These are phyloP conservation scores for Cryptops parisi DNA, from an alignment of 2,888 invertebrate species.

Conservation along the genomic window DNA sequence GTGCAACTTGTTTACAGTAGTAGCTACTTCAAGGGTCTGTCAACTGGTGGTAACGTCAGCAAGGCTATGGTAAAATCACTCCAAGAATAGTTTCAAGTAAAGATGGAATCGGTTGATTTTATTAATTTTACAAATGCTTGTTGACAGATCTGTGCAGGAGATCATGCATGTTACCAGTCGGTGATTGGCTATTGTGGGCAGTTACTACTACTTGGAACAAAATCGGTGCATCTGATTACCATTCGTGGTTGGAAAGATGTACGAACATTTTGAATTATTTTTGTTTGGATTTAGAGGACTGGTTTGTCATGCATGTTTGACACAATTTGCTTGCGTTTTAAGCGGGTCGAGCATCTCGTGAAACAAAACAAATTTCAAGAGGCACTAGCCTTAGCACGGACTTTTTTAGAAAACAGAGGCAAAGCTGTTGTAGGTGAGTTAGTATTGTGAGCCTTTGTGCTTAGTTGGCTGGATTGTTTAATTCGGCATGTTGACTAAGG, in stretches of 20 bases:
- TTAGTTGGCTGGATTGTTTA: no score
- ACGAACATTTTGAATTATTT: neutral
- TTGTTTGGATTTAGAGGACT: no score
- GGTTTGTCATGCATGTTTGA: no score
- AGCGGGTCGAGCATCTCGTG: neutral
- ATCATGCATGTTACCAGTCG: conserved; percentile 9
- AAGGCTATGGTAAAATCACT: conserved; percentile 45
- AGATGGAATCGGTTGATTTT: neutral
- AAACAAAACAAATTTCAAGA: conserved; percentile 1
- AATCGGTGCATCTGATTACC: conserved; percentile 8
- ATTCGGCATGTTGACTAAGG: no score
- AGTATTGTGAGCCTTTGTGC: no score
- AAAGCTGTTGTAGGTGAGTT: conserved; percentile 3
- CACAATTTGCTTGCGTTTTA: no score
- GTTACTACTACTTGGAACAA: conserved; percentile 3
- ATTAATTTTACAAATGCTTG: neutral
- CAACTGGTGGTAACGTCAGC: conserved; percentile 87
- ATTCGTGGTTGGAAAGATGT: conserved; percentile 7
- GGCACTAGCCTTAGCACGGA: neutral
- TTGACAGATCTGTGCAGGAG: conserved; percentile 1
- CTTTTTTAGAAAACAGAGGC: neutral
- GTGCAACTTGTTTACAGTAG: conserved; percentile 73
- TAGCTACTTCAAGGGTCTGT: conserved; percentile 75
- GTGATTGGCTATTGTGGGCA: conserved; percentile 2
- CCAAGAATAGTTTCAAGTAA: neutral